These are phyloP conservation scores for Bubo blakistoni DNA, from an alignment of 2,113 vertebrate species.

Conservation along the genomic window DNA sequence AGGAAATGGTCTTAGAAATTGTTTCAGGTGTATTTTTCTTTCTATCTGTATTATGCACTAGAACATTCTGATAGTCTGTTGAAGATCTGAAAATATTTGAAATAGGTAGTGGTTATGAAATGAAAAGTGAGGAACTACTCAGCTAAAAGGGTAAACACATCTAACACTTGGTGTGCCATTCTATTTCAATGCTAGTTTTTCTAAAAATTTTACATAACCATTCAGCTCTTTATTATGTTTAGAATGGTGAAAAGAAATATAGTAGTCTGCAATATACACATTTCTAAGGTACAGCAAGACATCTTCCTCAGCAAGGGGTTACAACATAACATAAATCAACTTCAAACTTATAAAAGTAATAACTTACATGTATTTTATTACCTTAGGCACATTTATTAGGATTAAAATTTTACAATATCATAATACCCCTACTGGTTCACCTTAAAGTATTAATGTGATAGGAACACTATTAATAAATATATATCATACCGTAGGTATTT, in stretches of 20 bases:
- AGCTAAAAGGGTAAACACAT: background rate
- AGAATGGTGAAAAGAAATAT: background rate
- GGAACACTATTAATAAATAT: constrained; percentile 62
- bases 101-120: background rate
- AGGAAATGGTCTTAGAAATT: background rate
- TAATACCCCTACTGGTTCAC: constrained; percentile 63
- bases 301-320: background rate
- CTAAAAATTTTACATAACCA: background rate
- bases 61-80: background rate
- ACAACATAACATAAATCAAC: constrained; percentile 62
- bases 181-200: background rate
- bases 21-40: background rate
- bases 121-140: background rate
- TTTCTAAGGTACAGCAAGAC: background rate
- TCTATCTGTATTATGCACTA: background rate
- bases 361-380: constrained; percentile 69
- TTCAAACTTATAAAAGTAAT: constrained; percentile 52
- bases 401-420: constrained; percentile 72
- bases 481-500: constrained; percentile 36
- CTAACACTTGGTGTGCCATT: background rate
- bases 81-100: background rate
- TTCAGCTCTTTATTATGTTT: background rate
- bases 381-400: constrained; percentile 69
- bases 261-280: background rate
- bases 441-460: constrained; percentile 69